Percentiles rank a stretch among this genome's conserved stretches.
These are phyloP conservation scores for Crypturellus undulatus DNA, from an alignment of 2,113 vertebrate species.

Conservation along the genomic window DNA sequence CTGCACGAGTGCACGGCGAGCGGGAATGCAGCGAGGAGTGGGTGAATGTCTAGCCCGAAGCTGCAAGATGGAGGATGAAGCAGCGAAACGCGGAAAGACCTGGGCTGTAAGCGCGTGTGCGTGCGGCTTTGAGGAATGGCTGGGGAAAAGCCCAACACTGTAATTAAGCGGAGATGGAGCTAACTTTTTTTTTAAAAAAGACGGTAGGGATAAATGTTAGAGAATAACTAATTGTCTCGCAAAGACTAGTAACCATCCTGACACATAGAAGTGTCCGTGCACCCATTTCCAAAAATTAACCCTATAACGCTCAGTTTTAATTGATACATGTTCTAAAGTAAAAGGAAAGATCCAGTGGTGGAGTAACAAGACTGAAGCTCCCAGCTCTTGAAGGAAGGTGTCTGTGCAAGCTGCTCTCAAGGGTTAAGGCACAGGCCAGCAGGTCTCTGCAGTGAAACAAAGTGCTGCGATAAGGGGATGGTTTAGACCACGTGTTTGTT, in stretches of 20 bases:
- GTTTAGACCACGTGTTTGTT: neutral
- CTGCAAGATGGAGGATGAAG: neutral
- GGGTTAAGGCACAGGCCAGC: accelerated
- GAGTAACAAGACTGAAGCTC: neutral
- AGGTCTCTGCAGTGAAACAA: neutral
- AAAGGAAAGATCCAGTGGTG: neutral
- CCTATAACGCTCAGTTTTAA: accelerated
- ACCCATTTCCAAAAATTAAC: neutral
- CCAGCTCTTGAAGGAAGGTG: neutral
- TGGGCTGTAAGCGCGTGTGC: neutral
- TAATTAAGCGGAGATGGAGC: neutral
- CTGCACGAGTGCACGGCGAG: neutral
- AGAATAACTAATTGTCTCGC: accelerated
- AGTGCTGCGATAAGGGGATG: neutral
- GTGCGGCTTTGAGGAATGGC: neutral
- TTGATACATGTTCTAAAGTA: neutral
- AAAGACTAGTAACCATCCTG: neutral
- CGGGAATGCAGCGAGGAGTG: neutral
- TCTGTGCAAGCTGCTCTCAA: accelerated
- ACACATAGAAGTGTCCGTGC: accelerated
- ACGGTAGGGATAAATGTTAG: neutral
- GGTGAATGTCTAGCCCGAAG: accelerated
- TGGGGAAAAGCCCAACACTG: neutral
- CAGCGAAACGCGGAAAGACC: neutral
- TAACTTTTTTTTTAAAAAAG: neutral